These are phyloP conservation scores for Sylvia borin DNA, from an alignment of 2,797 vertebrate species.

Conservation along the genomic window DNA sequence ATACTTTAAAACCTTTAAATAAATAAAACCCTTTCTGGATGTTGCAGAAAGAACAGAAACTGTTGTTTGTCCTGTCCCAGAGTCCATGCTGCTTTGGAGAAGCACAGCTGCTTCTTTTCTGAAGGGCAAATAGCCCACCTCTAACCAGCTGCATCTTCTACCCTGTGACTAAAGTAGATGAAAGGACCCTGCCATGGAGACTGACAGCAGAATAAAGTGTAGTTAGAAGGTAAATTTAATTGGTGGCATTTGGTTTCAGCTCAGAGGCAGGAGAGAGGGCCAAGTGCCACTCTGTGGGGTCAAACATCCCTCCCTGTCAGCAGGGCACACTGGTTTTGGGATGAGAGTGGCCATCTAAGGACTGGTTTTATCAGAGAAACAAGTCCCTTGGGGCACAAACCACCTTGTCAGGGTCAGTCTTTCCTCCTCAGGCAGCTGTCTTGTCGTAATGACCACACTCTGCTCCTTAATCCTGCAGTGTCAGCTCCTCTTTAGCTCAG, in stretches of 20 bases:
- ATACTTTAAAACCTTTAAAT: not conserved
- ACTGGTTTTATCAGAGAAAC: not conserved
- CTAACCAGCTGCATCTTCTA: not conserved
- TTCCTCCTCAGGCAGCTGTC: not conserved
- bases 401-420: not conserved
- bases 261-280: not conserved
- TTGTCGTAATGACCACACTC: too few relatives aligned
- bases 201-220: not conserved
- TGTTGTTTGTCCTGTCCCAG: not conserved
- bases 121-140: not conserved
- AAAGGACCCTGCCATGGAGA: not conserved
- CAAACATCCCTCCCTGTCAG: not conserved
- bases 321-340: not conserved
- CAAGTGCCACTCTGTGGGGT: accelerated
- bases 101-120: not conserved
- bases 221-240: not conserved
- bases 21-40: not conserved
- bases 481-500: not conserved
- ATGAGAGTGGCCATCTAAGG: not conserved
- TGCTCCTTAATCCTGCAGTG: not conserved
- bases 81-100: not conserved
- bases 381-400: not conserved
- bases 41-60: not conserved
- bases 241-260: not conserved
- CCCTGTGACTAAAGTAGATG: not conserved